These are phyloP conservation scores for Polyodon spathula DNA, from an alignment of 2,113 vertebrate genomes.

Conservation along the genomic window DNA sequence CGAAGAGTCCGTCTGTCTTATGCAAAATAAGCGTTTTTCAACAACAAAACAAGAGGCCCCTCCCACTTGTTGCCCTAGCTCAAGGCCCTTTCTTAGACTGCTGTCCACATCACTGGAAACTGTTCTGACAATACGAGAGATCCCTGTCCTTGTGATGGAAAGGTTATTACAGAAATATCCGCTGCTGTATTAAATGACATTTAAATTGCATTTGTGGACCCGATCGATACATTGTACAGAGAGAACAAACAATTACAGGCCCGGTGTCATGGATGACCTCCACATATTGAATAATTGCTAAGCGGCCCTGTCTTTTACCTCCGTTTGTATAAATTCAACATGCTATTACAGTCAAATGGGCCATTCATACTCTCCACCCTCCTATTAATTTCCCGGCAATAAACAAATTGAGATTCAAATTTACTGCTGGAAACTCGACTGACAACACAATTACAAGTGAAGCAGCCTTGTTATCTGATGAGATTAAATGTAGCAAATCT, in stretches of 20 bases:
- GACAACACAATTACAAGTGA: slow-evolving; percentile 35
- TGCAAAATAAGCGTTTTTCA: too few species aligned
- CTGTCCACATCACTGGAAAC: too few species aligned
- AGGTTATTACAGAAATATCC: slow-evolving; percentile 5
- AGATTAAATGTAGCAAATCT: slow-evolving; percentile 35
- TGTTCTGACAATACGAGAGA: neutral
- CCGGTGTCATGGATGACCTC: slow-evolving; percentile 15
- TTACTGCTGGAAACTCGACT: slow-evolving; percentile 26
- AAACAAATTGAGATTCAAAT: slow-evolving; percentile 36
- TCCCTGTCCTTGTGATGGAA: neutral
- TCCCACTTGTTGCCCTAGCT: too few species aligned
- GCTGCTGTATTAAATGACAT: neutral
- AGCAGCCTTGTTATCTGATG: slow-evolving; percentile 30
- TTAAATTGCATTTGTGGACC: neutral
- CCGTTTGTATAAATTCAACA: slow-evolving; percentile 19
- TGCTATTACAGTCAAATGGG: slow-evolving; percentile 13
- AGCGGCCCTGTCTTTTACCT: slow-evolving; percentile 7
- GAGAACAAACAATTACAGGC: slow-evolving; percentile 10
- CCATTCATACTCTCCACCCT: slow-evolving; percentile 19
- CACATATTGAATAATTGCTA: slow-evolving; percentile 5
- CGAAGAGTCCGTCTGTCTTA: too few species aligned
- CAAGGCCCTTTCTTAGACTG: too few species aligned
- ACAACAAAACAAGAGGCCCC: too few species aligned
- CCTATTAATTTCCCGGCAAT: slow-evolving; percentile 21
- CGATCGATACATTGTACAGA: slow-evolving; percentile 13